Percentiles rank a stretch among this genome's conserved stretches.
Conservation (phyloP, 2,113 vertebrate genomes). For the Cyphomyrus discorhynchus region DNA sequence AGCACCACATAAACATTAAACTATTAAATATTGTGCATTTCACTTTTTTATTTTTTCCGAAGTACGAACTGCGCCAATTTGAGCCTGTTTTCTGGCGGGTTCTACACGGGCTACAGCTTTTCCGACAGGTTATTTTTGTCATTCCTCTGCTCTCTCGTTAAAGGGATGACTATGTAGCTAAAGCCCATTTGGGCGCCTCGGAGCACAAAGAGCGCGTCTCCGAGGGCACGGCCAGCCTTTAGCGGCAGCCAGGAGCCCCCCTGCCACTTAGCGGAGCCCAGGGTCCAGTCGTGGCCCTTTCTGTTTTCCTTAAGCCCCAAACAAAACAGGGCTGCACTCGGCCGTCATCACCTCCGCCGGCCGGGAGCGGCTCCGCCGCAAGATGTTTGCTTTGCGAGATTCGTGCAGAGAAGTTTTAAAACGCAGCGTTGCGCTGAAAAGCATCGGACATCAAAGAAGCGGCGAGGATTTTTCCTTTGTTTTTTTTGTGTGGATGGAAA, state of each 20-base stretch:
- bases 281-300: constrained; percentile 23
- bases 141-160: background rate
- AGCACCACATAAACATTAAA: background rate
- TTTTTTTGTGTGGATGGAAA: constrained; percentile 38
- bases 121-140: background rate
- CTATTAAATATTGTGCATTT: background rate
- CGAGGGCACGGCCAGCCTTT: background rate
- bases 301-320: constrained; percentile 35
- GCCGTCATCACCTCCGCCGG: constrained; percentile 45
- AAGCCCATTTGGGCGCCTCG: background rate
- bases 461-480: constrained; percentile 38
- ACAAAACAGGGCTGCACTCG: constrained; percentile 36
- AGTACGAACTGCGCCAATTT: background rate
- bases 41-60: background rate
- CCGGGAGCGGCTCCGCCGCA: constrained; percentile 40
- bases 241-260: constrained; percentile 13
- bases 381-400: constrained; percentile 51
- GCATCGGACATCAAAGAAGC: constrained; percentile 45
- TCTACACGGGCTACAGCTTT: background rate
- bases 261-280: constrained; percentile 26
- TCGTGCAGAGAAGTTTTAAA: constrained; percentile 28
- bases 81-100: background rate
- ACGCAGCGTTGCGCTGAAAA: constrained; percentile 35
- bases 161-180: background rate
- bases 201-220: background rate